Base-by-base conservation (phyloP, 2,888 invertebrate species). In the Entomobrya multifasciata region DNA sequence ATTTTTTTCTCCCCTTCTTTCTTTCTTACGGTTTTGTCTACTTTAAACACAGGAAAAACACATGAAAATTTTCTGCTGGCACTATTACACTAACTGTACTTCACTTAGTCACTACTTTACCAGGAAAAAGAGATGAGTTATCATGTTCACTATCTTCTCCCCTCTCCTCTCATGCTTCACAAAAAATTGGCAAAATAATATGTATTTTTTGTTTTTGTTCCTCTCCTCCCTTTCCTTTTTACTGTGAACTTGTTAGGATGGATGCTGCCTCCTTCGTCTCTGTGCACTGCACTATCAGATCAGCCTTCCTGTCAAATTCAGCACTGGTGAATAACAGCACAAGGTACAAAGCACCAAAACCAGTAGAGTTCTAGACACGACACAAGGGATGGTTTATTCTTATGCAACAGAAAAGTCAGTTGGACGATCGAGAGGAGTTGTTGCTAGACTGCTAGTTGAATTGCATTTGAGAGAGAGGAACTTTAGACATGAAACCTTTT, bases 171-270 rank as follows among this genome's bases (percentile, higher is more conserved):
- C 20, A 2, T 57, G 3, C 20, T 57, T 44, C 20, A 67, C 17
- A 67, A 67, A 67, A 67, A 67, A 67, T 67, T 67, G 67, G 67
- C 67, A 67, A 67, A 67, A 41, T 67, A 36, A 62, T 62, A 36
- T 57, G 8, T 57, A 20, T 67, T 67, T 67, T 41, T 41, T 67
- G 3, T 8, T 10, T 10, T 3, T n/a, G 8, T 49, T 49, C n/a
- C 13, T 49, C 49, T n/a, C 13, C 36, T 62, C 25, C 41, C 47
- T 47, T 78, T 52, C 77, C 60, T 36, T 36, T 36, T 36, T 36
- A 36, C 36, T 55, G 60, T 30, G 60, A 60, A 60, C 15, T 30
- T 27, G 22, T n/a, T 30, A 3, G 60, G 25, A 25, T 2, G n/a
- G 15, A 49, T 57, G 25, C 57, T 20, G 10, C n/a, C n/a, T n/a